A percentile compares a stretch with the other conserved stretches of the same genome.
Conservation (phyloP, 2,113 vertebrate genomes). For the Charina bottae region DNA sequence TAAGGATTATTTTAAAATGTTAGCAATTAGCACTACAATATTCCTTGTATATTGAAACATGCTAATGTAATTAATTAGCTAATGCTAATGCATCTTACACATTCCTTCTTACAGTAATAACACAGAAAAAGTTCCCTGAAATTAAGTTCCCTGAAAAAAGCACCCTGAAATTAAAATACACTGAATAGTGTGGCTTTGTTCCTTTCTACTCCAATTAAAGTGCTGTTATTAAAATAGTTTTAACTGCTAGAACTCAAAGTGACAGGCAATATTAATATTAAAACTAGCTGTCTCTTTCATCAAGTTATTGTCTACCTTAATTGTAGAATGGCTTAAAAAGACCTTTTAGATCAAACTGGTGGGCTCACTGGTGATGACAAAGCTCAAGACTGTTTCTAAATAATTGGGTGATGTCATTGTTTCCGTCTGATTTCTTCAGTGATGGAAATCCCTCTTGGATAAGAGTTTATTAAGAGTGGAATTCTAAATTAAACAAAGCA, state of each 20-base stretch:
- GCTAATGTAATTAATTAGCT: too few species aligned
- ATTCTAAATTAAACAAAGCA: neutral
- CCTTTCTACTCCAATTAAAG: slow-evolving; percentile 3
- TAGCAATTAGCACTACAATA: neutral
- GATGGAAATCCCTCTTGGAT: neutral
- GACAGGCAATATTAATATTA: neutral
- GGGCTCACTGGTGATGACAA: neutral
- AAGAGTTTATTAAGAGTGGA: neutral
- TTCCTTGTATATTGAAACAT: neutral
- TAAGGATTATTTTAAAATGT: neutral
- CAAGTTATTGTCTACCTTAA: neutral
- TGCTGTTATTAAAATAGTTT: neutral
- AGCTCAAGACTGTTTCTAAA: neutral
- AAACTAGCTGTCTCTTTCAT: neutral
- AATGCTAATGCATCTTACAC: neutral
- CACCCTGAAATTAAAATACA: neutral
- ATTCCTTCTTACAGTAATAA: neutral
- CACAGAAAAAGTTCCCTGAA: neutral
- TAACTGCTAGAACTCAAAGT: slow-evolving; percentile 7
- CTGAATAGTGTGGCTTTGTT: neutral
- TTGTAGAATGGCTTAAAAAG: slow-evolving; percentile 6
- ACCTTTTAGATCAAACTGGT: neutral
- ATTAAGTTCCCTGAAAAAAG: neutral
- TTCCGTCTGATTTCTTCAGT: slow-evolving; percentile 8
- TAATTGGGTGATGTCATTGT: neutral